Conservation (phyloP, 2,797 vertebrate species). For the Prionace glauca region DNA sequence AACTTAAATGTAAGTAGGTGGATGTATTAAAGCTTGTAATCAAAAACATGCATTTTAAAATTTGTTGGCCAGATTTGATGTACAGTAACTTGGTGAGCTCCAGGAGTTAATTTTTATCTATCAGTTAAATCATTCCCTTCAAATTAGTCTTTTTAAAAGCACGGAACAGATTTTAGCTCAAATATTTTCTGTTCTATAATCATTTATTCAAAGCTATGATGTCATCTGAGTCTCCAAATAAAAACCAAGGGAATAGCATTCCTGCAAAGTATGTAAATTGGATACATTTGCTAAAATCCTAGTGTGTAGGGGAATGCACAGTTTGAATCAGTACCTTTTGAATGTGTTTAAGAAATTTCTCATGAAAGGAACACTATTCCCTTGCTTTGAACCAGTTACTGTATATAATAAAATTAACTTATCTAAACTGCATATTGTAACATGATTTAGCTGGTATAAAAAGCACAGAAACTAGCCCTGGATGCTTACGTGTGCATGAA, state of each 20-base stretch:
- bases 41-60: slow-evolving; percentile 37
- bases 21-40: slow-evolving; percentile 9
- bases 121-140: slow-evolving; percentile 34
- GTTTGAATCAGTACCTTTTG: slow-evolving; percentile 7
- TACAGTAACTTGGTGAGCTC: slow-evolving; percentile 31
- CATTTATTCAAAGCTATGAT: background rate
- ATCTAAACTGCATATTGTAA: background rate
- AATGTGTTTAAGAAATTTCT: background rate
- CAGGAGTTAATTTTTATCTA: slow-evolving; percentile 27
- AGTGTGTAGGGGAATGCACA: background rate
- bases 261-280: background rate
- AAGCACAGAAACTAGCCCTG: slow-evolving; percentile 37
- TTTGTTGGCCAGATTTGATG: slow-evolving; percentile 25
- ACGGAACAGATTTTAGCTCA: background rate
- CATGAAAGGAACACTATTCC: slow-evolving; percentile 20
- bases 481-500: slow-evolving; percentile 34
- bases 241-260: background rate
- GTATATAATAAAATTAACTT: background rate
- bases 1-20: background rate
- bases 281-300: background rate
- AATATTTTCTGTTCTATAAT: background rate
- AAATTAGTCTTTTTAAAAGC: background rate
- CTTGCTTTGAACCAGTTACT: slow-evolving; percentile 9
- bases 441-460: slow-evolving; percentile 32
- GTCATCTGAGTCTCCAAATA: background rate